phyloP scores from a whole-genome alignment of 2,113 vertebrate genomes.

The Pollachius pollachius region DNA sequence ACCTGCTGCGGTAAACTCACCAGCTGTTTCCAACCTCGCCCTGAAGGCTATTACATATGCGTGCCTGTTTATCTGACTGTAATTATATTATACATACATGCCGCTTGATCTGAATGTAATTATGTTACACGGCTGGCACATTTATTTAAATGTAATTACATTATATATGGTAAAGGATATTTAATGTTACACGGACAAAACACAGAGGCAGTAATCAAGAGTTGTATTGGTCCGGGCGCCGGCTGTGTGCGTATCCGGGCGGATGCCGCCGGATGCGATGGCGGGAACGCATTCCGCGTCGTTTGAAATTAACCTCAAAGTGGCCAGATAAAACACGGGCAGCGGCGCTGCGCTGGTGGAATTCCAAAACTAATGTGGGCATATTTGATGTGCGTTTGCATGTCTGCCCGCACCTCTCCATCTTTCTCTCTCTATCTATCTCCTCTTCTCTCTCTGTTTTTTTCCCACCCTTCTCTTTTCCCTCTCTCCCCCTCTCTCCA shows the following conservation, averaged over 20 bases:
- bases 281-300: slow-evolving; percentile 15
- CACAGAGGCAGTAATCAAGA: slow-evolving; percentile 9
- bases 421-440: too few species aligned
- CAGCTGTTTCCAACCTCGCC: slow-evolving; percentile 49
- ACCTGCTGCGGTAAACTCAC: slow-evolving; percentile 44
- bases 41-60: slow-evolving; percentile 44
- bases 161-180: slow-evolving; percentile 45
- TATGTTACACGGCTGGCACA: slow-evolving; percentile 38
- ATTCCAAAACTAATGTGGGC: neutral
- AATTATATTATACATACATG: slow-evolving; percentile 60
- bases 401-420: neutral
- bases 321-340: slow-evolving; percentile 18
- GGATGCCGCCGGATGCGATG: neutral
- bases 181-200: slow-evolving; percentile 26
- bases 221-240: slow-evolving; percentile 5
- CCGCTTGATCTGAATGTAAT: slow-evolving; percentile 54
- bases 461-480: too few species aligned
- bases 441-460: too few species aligned
- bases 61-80: slow-evolving; percentile 55
- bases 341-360: neutral
- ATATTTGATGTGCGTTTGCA: neutral
- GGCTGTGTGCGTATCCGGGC: neutral
- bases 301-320: slow-evolving; percentile 18
- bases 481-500: too few species aligned
- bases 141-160: slow-evolving; percentile 46